These are phyloP conservation scores for Siderastrea siderea DNA, from an alignment of 92 coral and sea anemone genomes.

Conservation along the genomic window DNA sequence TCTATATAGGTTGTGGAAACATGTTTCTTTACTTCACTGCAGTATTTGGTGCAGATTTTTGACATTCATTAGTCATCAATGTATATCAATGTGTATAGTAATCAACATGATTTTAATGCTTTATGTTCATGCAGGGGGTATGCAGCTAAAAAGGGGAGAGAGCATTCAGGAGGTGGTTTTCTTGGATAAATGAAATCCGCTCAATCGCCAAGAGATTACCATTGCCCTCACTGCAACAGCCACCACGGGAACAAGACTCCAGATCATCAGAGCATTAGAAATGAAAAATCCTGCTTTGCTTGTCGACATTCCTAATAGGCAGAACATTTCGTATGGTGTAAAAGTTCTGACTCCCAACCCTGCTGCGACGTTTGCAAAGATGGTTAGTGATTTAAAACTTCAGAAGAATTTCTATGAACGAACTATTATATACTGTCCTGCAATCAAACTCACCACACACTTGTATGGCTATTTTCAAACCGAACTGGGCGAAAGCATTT, in stretches of 20 bases:
- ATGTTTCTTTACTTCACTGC: background rate
- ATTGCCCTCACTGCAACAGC: conserved; percentile 69
- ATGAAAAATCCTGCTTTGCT: conserved; percentile 28
- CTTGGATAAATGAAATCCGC: conserved; percentile 60
- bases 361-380: conserved; percentile 24
- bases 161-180: conserved; percentile 68
- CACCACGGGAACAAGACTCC: conserved; percentile 53
- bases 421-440: conserved; percentile 53
- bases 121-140: conserved; percentile 39
- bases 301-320: conserved; percentile 43
- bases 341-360: conserved; percentile 49
- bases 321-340: conserved; percentile 52
- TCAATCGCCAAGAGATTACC: conserved; percentile 38
- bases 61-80: background rate
- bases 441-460: conserved; percentile 29
- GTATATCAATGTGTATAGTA: background rate
- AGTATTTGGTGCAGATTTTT: background rate
- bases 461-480: conserved; percentile 51
- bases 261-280: conserved; percentile 45
- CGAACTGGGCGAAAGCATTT: conserved; percentile 41
- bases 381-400: conserved; percentile 38
- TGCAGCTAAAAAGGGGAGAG: conserved; percentile 58
- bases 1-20: no score
- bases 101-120: background rate
- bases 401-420: conserved; percentile 32